Conservation (phyloP, 2,888 invertebrate genomes). For the Nomada ruficornis region DNA sequence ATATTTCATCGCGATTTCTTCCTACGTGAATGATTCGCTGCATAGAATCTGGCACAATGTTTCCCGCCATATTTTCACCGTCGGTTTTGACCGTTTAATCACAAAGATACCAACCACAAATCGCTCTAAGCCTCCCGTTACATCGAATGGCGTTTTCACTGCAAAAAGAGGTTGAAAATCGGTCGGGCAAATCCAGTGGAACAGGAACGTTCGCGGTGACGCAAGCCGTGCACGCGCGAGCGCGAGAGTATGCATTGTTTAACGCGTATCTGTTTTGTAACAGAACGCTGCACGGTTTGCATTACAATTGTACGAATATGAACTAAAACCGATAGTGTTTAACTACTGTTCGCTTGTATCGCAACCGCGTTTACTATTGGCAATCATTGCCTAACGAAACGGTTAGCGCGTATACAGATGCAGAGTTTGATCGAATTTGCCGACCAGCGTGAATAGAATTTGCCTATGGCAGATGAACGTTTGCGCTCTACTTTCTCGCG, state of each 20-base stretch:
- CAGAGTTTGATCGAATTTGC: conserved; percentile 46
- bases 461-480: not conserved
- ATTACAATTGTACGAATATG: conserved; percentile 61
- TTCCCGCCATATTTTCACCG: not conserved
- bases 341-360: conserved; percentile 55
- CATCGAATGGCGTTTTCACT: not conserved
- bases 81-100: not conserved
- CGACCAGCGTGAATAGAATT: conserved; percentile 24
- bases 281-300: conserved; percentile 51
- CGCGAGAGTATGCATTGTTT: conserved; percentile 50
- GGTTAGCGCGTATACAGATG: conserved; percentile 19
- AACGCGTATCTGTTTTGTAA: conserved; percentile 56
- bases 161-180: conserved; percentile 23
- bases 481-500: conserved; percentile 10
- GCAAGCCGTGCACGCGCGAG: not conserved
- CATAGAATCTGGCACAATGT: not conserved
- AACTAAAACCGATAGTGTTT: conserved; percentile 55
- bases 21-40: not conserved
- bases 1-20: not conserved
- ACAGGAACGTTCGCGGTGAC: conserved; percentile 26
- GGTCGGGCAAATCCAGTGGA: conserved; percentile 3
- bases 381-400: conserved; percentile 63
- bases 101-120: not conserved
- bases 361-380: conserved; percentile 50
- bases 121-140: conserved; percentile 13